These are phyloP conservation scores for Bovichtus variegatus DNA, from an alignment of 2,797 vertebrate genomes.

Conservation along the genomic window DNA sequence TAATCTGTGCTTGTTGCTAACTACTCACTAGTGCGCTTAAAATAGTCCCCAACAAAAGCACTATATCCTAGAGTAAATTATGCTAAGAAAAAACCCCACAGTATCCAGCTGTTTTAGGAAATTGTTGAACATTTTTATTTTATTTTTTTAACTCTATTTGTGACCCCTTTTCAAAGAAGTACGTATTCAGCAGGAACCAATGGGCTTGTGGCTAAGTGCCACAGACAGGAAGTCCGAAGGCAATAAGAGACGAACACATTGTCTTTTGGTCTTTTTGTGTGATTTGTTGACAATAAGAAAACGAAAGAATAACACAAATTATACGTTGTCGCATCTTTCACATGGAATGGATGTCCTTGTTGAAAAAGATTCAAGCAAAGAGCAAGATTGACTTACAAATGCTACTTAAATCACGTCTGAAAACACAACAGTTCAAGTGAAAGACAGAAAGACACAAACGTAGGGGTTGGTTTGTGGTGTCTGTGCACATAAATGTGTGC, in stretches of 20 bases:
- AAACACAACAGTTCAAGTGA: constrained; percentile 26
- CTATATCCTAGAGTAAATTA: not conserved
- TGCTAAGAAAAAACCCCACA: not conserved
- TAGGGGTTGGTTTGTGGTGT: constrained; percentile 30
- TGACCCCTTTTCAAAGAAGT: not conserved
- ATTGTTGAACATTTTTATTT: too few relatives aligned
- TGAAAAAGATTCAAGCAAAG: too few relatives aligned
- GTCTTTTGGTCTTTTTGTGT: constrained; percentile 9
- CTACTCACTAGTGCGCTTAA: not conserved
- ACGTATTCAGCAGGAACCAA: not conserved
- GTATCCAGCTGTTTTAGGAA: not conserved
- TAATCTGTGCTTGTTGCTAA: too few relatives aligned
- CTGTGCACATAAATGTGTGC: constrained; percentile 41
- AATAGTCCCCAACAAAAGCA: not conserved
- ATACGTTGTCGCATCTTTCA: not conserved
- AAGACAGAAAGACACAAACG: constrained; percentile 34
- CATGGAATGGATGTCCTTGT: too few relatives aligned
- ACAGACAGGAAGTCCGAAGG: not conserved
- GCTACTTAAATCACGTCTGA: constrained; percentile 67
- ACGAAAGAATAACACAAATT: not conserved
- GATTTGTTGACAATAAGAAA: constrained; percentile 20
- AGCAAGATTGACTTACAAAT: too few relatives aligned
- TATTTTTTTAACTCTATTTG: too few relatives aligned
- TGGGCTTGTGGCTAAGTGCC: not conserved
- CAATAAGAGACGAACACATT: not conserved